phyloP scores from a whole-genome alignment of 2,888 invertebrate species.

The Andrena camellia region DNA sequence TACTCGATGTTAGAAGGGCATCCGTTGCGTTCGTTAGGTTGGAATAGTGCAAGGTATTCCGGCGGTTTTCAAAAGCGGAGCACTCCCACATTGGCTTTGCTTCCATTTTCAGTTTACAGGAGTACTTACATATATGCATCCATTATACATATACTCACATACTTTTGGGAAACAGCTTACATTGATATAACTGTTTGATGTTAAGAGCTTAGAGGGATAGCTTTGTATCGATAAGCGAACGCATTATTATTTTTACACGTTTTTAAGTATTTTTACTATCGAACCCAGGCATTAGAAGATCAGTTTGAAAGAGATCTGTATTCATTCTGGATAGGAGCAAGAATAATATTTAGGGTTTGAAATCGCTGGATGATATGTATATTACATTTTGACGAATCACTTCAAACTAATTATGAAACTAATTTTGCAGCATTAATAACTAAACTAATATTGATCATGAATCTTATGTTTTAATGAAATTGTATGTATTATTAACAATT shows the following conservation, averaged over 20 bases:
- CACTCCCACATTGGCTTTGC: constrained; percentile 15
- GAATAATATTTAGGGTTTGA: neutral
- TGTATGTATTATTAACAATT: constrained; percentile 1
- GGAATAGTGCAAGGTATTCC: constrained; percentile 17
- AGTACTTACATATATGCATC: constrained; percentile 13
- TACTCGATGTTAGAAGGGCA: constrained; percentile 11
- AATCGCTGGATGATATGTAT: neutral
- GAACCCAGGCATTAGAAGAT: neutral
- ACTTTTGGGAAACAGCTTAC: neutral
- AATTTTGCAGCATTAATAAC: constrained; percentile 1
- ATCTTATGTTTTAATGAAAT: constrained; percentile 7
- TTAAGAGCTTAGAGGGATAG: constrained; percentile 9
- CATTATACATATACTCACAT: constrained; percentile 14
- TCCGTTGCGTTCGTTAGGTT: constrained; percentile 21
- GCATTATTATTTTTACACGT: neutral
- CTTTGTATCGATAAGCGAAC: constrained; percentile 3
- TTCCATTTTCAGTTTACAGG: constrained; percentile 33
- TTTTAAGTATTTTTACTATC: neutral
- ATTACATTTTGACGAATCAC: neutral
- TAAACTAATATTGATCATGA: constrained; percentile 3
- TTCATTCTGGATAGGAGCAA: neutral
- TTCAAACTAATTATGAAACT: constrained; percentile 3
- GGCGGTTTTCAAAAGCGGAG: constrained; percentile 6
- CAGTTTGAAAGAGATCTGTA: neutral
- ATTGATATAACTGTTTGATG: constrained; percentile 11